A percentile compares a stretch with the other conserved stretches of the same genome.
Conservation (phyloP, 2,113 vertebrate species). For the Riparia riparia region DNA sequence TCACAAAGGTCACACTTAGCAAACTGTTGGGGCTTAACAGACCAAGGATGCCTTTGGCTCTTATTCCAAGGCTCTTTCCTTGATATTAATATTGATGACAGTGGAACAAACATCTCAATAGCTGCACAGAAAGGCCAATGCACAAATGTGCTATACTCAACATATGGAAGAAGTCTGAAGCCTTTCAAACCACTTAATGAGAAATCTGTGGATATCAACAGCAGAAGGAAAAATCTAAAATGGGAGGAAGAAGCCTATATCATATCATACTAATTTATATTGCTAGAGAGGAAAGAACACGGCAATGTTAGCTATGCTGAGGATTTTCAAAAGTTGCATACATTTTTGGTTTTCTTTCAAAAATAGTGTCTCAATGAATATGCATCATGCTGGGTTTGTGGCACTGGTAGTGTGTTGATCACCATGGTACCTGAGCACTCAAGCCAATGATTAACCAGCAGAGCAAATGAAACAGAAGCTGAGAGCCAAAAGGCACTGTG, state of each 20-base stretch:
- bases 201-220: neutral
- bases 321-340: neutral
- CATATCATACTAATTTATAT: neutral
- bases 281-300: neutral
- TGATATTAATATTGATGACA: neutral
- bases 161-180: constrained; percentile 4
- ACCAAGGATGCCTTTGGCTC: neutral
- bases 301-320: neutral
- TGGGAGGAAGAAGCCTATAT: neutral
- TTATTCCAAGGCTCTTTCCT: neutral
- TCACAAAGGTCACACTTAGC: constrained; percentile 16
- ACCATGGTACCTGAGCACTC: constrained; percentile 33
- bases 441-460: constrained; percentile 42
- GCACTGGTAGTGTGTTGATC: neutral
- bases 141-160: neutral
- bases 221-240: neutral
- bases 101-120: neutral
- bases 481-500: neutral
- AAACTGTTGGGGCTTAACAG: neutral
- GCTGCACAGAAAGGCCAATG: constrained; percentile 4
- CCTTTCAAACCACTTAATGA: constrained; percentile 7
- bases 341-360: constrained; percentile 20
- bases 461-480: neutral
- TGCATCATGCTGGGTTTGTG: neutral
- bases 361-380: neutral